These are phyloP conservation scores for Caenorhabditis uteleia DNA, from an alignment of 2,888 invertebrate species.

Conservation along the genomic window DNA sequence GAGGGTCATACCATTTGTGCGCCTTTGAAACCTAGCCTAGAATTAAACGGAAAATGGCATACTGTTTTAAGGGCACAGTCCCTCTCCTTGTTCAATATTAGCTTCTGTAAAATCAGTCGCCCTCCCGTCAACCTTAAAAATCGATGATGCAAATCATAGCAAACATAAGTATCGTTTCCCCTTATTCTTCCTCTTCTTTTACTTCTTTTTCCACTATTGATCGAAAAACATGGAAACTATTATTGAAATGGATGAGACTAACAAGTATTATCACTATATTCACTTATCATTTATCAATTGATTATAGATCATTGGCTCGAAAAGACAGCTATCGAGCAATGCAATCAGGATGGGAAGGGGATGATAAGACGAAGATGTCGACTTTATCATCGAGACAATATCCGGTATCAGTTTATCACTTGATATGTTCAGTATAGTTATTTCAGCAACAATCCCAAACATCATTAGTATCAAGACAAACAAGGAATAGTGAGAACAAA, in stretches of 20 bases:
- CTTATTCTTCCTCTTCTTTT: background rate
- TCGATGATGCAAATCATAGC: background rate
- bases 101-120: no score
- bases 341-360: slow-evolving; percentile 62
- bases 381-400: slow-evolving; percentile 11
- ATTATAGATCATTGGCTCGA: slow-evolving; percentile 62
- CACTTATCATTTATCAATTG: background rate
- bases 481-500: slow-evolving; percentile 14
- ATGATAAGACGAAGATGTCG: slow-evolving; percentile 19
- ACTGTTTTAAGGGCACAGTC: no score
- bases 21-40: no score
- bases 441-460: slow-evolving; percentile 51
- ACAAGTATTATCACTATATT: no score
- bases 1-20: no score
- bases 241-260: slow-evolving; percentile 19
- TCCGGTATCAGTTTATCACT: slow-evolving; percentile 16
- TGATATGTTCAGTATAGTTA: no score
- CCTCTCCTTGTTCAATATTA: no score
- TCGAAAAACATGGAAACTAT: slow-evolving; percentile 17
- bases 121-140: no score
- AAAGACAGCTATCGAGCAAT: slow-evolving; percentile 67
- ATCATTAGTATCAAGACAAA: slow-evolving; percentile 45
- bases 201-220: background rate
- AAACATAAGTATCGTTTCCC: background rate
- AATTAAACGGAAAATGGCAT: no score